Percentiles rank a stretch among this genome's conserved stretches.
Evolutionary conservation across 2,113 vertebrate species (phyloP).

Genomic region (Callorhinus ursinus): DNA sequence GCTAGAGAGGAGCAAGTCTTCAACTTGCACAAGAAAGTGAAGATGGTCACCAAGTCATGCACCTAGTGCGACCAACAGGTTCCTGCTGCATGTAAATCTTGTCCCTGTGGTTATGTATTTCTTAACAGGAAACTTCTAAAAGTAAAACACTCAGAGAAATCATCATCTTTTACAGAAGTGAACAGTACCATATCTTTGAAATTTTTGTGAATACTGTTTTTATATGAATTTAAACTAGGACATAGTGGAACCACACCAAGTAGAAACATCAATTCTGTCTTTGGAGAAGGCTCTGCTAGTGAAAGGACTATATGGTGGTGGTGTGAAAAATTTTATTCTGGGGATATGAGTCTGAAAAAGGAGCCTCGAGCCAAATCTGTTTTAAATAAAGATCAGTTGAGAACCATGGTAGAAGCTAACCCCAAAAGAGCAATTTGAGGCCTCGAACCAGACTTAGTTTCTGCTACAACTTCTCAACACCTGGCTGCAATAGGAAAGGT

Average conservation of each 20-base stretch:
- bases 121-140: no score
- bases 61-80: background rate
- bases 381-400: background rate
- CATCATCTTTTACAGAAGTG: background rate
- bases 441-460: background rate
- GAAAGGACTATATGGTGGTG: background rate
- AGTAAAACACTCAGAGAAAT: no score
- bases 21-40: background rate
- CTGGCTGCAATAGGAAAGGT: slow-evolving; percentile 17
- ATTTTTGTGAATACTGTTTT: slow-evolving; percentile 16
- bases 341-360: slow-evolving; percentile 28
- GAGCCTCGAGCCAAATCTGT: background rate
- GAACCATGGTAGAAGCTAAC: background rate
- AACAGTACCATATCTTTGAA: background rate
- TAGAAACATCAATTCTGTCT: slow-evolving; percentile 15
- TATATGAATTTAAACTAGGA: slow-evolving; percentile 42
- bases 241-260: background rate
- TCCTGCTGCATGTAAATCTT: no score
- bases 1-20: background rate
- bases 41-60: background rate
- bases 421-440: background rate
- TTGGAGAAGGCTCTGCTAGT: slow-evolving; percentile 11
- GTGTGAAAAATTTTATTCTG: slow-evolving; percentile 46
- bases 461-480: background rate
- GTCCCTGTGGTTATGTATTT: no score